Conservation (phyloP, 2,113 vertebrate genomes). For the Leptodactylus fuscus region DNA sequence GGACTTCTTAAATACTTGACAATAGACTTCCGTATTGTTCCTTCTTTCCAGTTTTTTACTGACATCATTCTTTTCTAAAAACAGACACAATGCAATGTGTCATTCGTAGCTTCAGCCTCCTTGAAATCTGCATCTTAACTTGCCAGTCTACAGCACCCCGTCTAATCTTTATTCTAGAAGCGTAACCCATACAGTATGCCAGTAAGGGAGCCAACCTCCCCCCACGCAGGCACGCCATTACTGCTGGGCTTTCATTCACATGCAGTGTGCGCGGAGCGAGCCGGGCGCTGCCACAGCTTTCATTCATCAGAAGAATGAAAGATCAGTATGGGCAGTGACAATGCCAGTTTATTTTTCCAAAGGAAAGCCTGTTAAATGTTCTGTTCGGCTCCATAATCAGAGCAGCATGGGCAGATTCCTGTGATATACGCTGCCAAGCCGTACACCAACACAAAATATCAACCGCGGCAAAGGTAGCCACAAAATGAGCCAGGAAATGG, state of each 20-base stretch:
- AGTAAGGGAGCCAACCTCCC: not conserved
- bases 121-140: not conserved
- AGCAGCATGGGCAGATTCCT: not conserved
- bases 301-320: slow-evolving; percentile 26
- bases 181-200: slow-evolving; percentile 35
- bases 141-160: not conserved
- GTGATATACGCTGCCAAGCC: not conserved
- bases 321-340: slow-evolving; percentile 30
- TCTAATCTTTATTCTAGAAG: slow-evolving; percentile 32
- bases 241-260: slow-evolving; percentile 26
- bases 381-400: slow-evolving; percentile 1
- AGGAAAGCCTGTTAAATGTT: slow-evolving; percentile 9
- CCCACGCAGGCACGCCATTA: not conserved
- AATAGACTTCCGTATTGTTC: too few relatives aligned
- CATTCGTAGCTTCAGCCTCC: not conserved
- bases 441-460: not conserved
- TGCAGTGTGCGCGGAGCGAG: not conserved
- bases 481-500: too few relatives aligned
- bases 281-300: slow-evolving; percentile 33
- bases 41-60: not conserved
- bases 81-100: not conserved
- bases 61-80: not conserved
- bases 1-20: too few relatives aligned
- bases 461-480: not conserved
- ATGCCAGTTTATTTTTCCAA: slow-evolving; percentile 19